Percentiles rank a stretch among this genome's conserved stretches.
These are phyloP conservation scores for Coleophora flavipennella DNA, from an alignment of 2,888 invertebrate species.

Conservation along the genomic window DNA sequence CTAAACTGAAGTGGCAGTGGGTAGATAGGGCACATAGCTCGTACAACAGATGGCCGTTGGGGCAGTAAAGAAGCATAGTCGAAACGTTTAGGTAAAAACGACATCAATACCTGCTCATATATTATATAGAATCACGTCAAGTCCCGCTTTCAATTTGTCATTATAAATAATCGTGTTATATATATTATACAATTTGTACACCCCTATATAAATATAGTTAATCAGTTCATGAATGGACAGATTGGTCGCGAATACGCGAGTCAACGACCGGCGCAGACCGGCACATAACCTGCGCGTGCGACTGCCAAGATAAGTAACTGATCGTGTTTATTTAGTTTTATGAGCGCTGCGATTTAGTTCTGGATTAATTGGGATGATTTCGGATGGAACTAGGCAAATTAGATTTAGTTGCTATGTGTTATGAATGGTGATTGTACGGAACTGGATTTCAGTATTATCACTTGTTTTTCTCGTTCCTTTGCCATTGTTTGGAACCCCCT, in stretches of 20 bases:
- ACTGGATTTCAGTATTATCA: not conserved
- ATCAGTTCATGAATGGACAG: slow-evolving; percentile 32
- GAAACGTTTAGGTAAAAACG: too few species aligned
- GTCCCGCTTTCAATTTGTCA: too few species aligned
- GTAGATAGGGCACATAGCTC: too few species aligned
- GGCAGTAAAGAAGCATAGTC: too few species aligned
- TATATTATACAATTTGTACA: too few species aligned
- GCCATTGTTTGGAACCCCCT: too few species aligned
- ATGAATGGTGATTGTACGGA: not conserved
- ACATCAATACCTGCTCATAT: too few species aligned
- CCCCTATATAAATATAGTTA: slow-evolving; percentile 3
- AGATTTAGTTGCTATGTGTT: not conserved
- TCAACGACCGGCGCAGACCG: slow-evolving; percentile 12
- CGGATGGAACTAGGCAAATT: not conserved
- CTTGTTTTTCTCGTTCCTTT: too few species aligned
- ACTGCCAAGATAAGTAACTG: not conserved
- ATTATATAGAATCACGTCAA: too few species aligned
- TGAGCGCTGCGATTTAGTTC: not conserved
- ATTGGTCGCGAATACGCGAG: slow-evolving; percentile 31
- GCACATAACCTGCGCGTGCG: slow-evolving; percentile 23
- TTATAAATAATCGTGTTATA: too few species aligned
- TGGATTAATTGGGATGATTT: not conserved
- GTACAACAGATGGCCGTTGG: too few species aligned
- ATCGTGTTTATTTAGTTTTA: not conserved
- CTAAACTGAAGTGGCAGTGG: too few species aligned